A percentile compares a stretch with the other conserved stretches of the same genome.
Evolutionary conservation across 1,140 invertebrate genomes (phyloP).

Genomic region (Caerostris darwini): DNA sequence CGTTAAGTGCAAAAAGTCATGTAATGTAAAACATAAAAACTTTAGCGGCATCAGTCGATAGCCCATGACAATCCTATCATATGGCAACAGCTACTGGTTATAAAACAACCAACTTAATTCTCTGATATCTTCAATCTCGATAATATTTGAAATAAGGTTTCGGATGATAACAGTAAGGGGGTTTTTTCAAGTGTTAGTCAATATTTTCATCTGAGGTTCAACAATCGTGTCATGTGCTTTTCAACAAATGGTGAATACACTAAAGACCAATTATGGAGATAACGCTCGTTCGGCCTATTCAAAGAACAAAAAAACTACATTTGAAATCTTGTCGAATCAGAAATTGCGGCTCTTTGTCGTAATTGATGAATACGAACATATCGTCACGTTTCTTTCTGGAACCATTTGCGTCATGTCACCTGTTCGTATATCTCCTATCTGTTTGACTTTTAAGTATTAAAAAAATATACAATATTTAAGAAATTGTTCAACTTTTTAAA

Average conservation of each 20-base stretch:
- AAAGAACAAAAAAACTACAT: neutral
- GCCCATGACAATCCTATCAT: neutral
- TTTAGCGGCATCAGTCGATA: neutral
- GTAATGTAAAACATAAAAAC: neutral
- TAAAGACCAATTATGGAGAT: slow-evolving; percentile 59
- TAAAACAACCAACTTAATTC: neutral
- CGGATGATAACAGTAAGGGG: neutral
- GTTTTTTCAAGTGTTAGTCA: slow-evolving; percentile 53
- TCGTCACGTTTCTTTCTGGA: neutral
- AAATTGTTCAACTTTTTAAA: neutral
- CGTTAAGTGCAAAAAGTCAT: neutral
- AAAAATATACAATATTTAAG: neutral
- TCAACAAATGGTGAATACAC: slow-evolving; percentile 36
- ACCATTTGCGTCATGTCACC: neutral
- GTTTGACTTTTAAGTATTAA: neutral
- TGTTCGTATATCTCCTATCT: neutral
- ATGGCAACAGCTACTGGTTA: neutral
- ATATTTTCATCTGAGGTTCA: slow-evolving; percentile 60
- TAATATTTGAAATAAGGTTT: neutral
- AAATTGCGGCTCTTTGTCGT: neutral
- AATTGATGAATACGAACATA: neutral
- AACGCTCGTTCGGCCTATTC: neutral
- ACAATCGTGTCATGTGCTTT: slow-evolving; percentile 64
- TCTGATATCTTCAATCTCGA: neutral
- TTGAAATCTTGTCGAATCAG: neutral